These are phyloP conservation scores for Jaculus jaculus DNA, from an alignment of 2,113 vertebrate genomes.

Conservation along the genomic window DNA sequence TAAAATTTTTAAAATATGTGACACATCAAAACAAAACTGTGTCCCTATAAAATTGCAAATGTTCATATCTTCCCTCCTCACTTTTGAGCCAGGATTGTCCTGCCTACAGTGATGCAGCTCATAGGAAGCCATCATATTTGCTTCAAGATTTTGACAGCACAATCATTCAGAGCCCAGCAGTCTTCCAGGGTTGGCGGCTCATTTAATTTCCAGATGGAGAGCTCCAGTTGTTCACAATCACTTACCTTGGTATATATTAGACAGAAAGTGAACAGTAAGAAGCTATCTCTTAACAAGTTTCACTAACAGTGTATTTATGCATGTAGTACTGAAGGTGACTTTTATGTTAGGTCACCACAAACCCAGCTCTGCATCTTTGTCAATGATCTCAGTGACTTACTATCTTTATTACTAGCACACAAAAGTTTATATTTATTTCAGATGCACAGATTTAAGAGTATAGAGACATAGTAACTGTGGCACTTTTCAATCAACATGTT, in stretches of 20 bases:
- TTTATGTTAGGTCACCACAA: neutral
- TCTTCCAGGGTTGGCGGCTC: neutral
- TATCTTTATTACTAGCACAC: neutral
- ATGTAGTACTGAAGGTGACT: neutral
- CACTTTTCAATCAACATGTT: neutral
- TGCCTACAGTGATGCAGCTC: neutral
- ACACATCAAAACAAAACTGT: slow-evolving; percentile 8
- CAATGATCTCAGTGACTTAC: neutral
- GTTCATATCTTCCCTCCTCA: neutral
- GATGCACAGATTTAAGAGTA: neutral
- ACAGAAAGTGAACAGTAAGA: neutral
- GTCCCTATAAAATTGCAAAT: neutral
- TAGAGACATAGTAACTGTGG: neutral
- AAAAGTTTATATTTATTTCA: slow-evolving; percentile 4
- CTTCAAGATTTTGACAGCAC: neutral
- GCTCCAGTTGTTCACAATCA: neutral
- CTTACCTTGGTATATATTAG: neutral
- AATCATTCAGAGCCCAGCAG: neutral
- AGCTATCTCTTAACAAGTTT: neutral
- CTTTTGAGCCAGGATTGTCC: neutral
- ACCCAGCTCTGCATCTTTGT: neutral
- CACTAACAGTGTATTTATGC: neutral
- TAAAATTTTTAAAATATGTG: neutral
- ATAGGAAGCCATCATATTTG: neutral
- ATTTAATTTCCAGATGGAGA: neutral